Conservation (phyloP, 2,113 vertebrate genomes). For the Ciconia maguari region DNA sequence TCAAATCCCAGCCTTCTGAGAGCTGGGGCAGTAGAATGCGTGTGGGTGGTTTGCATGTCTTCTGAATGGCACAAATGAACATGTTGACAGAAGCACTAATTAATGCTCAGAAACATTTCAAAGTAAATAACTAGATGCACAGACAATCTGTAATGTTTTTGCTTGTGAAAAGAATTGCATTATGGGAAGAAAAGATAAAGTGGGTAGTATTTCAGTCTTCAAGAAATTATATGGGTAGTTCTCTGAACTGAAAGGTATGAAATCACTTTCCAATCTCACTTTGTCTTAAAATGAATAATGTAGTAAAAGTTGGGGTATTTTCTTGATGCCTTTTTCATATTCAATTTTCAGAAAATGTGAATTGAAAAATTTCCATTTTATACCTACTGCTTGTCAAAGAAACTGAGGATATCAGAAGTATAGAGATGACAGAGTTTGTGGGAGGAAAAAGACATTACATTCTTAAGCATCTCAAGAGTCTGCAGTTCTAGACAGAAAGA, state of each 20-base stretch:
- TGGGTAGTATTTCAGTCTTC: not conserved
- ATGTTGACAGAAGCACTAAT: slow-evolving; percentile 11
- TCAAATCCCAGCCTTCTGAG: not conserved
- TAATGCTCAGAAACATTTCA: slow-evolving; percentile 16
- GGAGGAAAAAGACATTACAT: not conserved
- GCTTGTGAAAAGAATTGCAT: not conserved
- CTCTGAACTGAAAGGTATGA: not conserved
- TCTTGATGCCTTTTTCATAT: not conserved
- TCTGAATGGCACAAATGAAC: not conserved
- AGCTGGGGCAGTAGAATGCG: not conserved
- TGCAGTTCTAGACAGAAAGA: not conserved
- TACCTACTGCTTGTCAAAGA: not conserved
- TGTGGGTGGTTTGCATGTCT: not conserved
- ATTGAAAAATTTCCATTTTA: not conserved
- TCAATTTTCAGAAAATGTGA: slow-evolving; percentile 14
- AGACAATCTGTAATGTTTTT: not conserved
- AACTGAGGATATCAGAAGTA: not conserved
- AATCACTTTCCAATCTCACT: not conserved
- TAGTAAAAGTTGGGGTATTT: not conserved
- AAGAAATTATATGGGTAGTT: not conserved
- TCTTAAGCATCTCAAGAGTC: not conserved
- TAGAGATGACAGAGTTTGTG: not conserved
- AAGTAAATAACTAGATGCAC: slow-evolving; percentile 9
- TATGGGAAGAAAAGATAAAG: not conserved
- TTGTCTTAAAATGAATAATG: slow-evolving; percentile 16